Base-by-base conservation (phyloP, 2,797 vertebrate species). In the Syngnathus acus region DNA sequence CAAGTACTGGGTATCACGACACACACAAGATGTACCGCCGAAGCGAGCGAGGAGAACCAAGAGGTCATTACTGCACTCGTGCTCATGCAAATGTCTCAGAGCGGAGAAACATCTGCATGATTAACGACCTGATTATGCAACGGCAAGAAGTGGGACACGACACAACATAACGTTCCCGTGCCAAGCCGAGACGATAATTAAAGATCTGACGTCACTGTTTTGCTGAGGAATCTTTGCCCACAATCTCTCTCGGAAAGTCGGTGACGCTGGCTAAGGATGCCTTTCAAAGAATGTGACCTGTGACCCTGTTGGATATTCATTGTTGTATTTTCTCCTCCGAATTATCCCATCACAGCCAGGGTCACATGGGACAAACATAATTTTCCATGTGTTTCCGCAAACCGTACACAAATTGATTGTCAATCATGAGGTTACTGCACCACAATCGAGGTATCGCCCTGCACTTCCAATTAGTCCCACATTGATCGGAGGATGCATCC, bases 81-180 rank as follows among this genome's bases (percentile, higher is more conserved):
- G 74, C 73, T 67, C 69, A 76, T 74, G 81, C 77, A 77, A 42
- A 68, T 65, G 72, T 71, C 71, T 77, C 70, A 72, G 65, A 75
- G 74, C 74, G 43, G 67, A 72, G 74, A 78, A 83, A 79, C 77
- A 82, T 81, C 81, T 81, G 77, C 82, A 84, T 82, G 81, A 87
- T 88, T 87, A 88, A 86, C 83, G 72, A 74, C 76, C 65, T 62
- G 73, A 78, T 84, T 87, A 84, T 73, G 75, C 86, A 84, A 86
- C 68, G 23, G 71, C 69, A 72, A 69, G 68, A 86, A 83, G 69
- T 81, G 78, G 81, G 81, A 84, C 79, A 62, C 72, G 61, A 78
- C 71, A 70, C 75, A 81, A 71, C 71, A 37, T 82, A 76, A 78
- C 5, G 84, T 78, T 76, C 65, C 67, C 70, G 72, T 80, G 69